These are phyloP conservation scores for Fregata magnificens DNA, from an alignment of 2,113 vertebrate genomes.

Conservation along the genomic window DNA sequence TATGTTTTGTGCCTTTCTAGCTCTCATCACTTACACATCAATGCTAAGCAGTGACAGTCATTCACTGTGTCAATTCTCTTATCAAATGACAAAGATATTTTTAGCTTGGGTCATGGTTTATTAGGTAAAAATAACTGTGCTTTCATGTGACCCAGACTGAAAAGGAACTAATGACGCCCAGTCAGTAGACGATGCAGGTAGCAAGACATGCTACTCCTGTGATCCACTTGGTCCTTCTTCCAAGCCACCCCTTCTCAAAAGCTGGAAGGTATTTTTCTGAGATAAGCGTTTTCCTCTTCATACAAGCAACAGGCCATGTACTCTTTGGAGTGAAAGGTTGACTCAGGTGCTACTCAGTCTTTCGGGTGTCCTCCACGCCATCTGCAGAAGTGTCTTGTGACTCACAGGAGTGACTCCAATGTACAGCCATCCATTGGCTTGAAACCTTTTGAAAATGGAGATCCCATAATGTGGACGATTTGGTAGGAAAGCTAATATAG, in stretches of 20 bases:
- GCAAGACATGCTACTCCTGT: neutral
- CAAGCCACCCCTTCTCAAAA: neutral
- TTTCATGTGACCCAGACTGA: neutral
- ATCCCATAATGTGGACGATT: neutral
- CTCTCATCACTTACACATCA: neutral
- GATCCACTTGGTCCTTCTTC: neutral
- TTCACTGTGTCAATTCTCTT: neutral
- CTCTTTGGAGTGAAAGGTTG: neutral
- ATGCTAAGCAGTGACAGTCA: neutral
- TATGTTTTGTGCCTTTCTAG: neutral
- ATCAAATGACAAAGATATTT: neutral
- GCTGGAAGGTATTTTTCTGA: neutral
- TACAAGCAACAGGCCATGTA: neutral
- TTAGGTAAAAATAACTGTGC: neutral
- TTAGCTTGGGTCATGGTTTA: neutral
- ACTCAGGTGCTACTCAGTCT: neutral
- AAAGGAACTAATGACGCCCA: neutral
- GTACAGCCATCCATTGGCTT: neutral
- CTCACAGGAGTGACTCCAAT: neutral
- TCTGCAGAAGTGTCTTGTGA: neutral
- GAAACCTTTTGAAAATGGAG: neutral
- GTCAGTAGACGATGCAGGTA: neutral
- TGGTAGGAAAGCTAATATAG: neutral
- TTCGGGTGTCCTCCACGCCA: accelerated
- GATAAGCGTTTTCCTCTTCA: neutral